Evolutionary conservation across 2,888 invertebrate genomes (phyloP), one percentile per base, ranked within the genome.

Genomic region (Luffia ferchaultella): DNA sequence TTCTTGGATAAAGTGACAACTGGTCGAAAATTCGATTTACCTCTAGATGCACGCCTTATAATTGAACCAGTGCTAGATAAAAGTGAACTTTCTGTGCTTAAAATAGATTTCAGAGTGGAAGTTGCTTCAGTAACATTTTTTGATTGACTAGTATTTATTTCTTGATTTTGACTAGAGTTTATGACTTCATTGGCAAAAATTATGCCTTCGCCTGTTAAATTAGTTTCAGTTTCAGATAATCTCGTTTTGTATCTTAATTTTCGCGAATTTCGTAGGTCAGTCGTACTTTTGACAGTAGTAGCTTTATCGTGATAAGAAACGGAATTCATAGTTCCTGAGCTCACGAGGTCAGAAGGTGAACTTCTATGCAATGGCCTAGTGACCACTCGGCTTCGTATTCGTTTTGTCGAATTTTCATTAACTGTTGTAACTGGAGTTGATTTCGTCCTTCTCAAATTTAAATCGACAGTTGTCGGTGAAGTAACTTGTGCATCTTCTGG

Each of bases 161-260:
- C 58, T 67, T 77, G 79, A 79, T 75, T 70, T 61, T 76, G 76
- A 78, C 78, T 76, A 77, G 78, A 75, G 61, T 73, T 70, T 48
- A 58, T 62, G 52, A 70, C 65, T 65, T 44, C 15, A 20, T 18
- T 49, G 3, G 63, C 59, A 52, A 63, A 55, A 55, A 60, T 59
- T 40, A 76, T 62, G 53, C 75, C 77, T 62, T 74, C 70, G 3
- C 73, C 75, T 16, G 80, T 76, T 61, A 78, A 60, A 61, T 83
- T 83, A 2, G 76, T 67, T 51, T 82, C 80, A 12, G 70, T 73
- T 59, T 82, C 82, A 9, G 69, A 61, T 46, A 63, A 60, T 48
- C 76, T 64, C 20, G 73, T 64, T 57, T 68, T 73, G 52, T 75
- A 79, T 58, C 71, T 71, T 44, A 83, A 58, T 63, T 79, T 82